A percentile compares a stretch with the other conserved stretches of the same genome.
phyloP scores from a whole-genome alignment of 2,113 vertebrate genomes.

The Tapirus terrestris region DNA sequence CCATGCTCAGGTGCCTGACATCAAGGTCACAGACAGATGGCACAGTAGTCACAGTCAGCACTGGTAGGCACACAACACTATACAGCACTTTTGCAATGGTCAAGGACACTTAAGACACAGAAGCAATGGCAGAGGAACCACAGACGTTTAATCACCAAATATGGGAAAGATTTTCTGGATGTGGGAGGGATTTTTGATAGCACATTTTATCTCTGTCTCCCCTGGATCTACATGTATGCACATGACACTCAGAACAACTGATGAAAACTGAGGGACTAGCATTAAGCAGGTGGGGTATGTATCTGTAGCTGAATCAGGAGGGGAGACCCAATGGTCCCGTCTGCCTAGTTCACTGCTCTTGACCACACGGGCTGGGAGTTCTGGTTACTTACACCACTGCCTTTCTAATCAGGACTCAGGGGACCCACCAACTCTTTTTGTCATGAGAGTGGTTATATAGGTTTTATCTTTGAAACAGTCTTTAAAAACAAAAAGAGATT shows the following conservation, averaged over 20 bases:
- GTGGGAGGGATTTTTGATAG: neutral
- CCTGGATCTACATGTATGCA: neutral
- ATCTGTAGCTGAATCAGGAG: neutral
- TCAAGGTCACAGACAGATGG: neutral
- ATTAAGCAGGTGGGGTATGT: neutral
- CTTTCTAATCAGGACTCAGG: neutral
- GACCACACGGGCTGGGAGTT: neutral
- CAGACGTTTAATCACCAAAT: neutral
- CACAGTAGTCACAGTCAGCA: neutral
- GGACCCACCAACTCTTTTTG: neutral
- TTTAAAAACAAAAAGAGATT: constrained; percentile 3
- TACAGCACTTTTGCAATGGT: neutral
- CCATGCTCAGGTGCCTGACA: neutral
- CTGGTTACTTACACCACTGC: neutral
- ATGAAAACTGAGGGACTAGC: neutral
- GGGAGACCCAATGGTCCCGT: neutral
- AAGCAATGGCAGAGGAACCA: neutral
- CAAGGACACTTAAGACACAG: neutral
- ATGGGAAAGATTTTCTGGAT: neutral
- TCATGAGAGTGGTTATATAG: neutral
- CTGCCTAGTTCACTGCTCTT: neutral
- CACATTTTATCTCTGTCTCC: neutral
- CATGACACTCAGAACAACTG: neutral
- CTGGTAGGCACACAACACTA: neutral
- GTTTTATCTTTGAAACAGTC: neutral